Conservation (phyloP, 2,113 vertebrate genomes). For the Petrocephalus microphthalmus region DNA sequence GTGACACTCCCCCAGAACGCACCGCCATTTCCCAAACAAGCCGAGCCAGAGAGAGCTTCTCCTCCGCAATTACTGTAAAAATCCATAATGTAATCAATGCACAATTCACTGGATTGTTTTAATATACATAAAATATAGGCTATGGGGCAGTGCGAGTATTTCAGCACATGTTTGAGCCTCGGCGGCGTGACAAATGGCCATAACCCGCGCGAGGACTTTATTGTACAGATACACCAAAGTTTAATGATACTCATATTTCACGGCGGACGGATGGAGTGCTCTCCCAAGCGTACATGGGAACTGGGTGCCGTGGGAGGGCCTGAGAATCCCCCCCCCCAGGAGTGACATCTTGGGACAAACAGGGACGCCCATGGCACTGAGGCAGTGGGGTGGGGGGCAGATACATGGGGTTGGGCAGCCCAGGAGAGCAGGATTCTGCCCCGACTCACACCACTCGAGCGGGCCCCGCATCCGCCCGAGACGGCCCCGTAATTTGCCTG, state of each 20-base stretch:
- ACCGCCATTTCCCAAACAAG: conserved; percentile 60
- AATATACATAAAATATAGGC: conserved; percentile 62
- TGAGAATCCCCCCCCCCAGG: not conserved
- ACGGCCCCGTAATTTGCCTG: conserved; percentile 65
- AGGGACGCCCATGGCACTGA: not conserved
- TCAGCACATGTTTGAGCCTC: conserved; percentile 43
- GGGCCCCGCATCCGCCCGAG: conserved; percentile 50
- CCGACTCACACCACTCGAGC: conserved; percentile 33
- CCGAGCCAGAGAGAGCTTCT: conserved; percentile 57
- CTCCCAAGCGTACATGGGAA: conserved; percentile 40
- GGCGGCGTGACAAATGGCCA: conserved; percentile 53
- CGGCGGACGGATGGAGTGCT: conserved; percentile 37
- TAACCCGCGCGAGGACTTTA: conserved; percentile 56
- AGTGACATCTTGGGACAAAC: not conserved
- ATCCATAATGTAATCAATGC: conserved; percentile 70
- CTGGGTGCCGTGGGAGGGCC: conserved; percentile 31
- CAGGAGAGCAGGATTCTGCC: not conserved
- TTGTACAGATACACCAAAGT: conserved; percentile 52
- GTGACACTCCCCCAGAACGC: conserved; percentile 39
- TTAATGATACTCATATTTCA: conserved; percentile 66
- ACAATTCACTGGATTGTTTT: conserved; percentile 68
- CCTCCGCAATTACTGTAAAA: conserved; percentile 64
- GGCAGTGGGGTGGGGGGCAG: too few relatives aligned
- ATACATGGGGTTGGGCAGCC: too few relatives aligned
- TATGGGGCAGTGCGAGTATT: conserved; percentile 29